phyloP scores from a whole-genome alignment of 2,888 invertebrate genomes.

The Agrenia bidenticulata region DNA sequence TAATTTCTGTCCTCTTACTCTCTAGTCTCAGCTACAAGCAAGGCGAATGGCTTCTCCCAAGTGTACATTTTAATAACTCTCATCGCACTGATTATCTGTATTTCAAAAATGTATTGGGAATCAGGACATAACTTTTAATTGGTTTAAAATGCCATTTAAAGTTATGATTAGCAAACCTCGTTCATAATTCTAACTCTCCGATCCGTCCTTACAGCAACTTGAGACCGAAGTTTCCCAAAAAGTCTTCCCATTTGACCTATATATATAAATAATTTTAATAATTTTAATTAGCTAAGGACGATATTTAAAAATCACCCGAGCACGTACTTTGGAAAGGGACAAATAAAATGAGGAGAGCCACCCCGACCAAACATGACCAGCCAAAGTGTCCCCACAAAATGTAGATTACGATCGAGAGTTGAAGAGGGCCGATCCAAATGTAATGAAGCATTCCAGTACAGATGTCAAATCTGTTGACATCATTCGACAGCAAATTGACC shows the following conservation, averaged over 20 bases:
- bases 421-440: slow-evolving; percentile 85
- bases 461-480: slow-evolving; percentile 88
- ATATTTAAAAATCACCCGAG: too few species aligned
- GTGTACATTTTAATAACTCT: slow-evolving; percentile 96
- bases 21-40: slow-evolving; percentile 73
- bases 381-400: slow-evolving; percentile 77
- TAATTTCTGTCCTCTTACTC: too few species aligned
- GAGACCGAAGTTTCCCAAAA: slow-evolving; percentile 64
- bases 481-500: slow-evolving; percentile 87
- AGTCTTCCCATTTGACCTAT: slow-evolving; percentile 58
- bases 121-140: not conserved
- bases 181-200: slow-evolving; percentile 89
- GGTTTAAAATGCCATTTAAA: not conserved
- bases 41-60: slow-evolving; percentile 88
- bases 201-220: slow-evolving; percentile 82
- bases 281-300: too few species aligned
- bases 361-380: slow-evolving; percentile 72
- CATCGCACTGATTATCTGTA: slow-evolving; percentile 86
- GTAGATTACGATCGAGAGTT: slow-evolving; percentile 75
- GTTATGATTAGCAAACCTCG: slow-evolving; percentile 61
- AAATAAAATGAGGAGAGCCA: slow-evolving; percentile 73
- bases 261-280: not conserved
- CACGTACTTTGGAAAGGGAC: slow-evolving; percentile 77
- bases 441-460: slow-evolving; percentile 86
- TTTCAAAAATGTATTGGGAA: not conserved